Evolutionary conservation across 2,888 invertebrate species (phyloP).

Genomic region (Phyllotreta striolata): DNA sequence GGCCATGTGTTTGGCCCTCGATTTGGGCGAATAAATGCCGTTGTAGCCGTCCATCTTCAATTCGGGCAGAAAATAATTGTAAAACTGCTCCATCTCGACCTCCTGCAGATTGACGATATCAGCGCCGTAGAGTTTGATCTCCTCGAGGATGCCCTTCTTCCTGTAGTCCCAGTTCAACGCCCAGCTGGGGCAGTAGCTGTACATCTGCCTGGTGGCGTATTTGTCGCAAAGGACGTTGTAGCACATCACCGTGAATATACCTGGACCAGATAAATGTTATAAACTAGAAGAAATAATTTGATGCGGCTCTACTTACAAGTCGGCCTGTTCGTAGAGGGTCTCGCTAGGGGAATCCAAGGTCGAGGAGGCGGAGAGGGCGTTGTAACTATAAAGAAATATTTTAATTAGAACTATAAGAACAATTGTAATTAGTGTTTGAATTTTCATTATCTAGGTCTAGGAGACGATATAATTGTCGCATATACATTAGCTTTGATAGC

Average conservation of each 20-base stretch:
- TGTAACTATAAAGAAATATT: slow-evolving; percentile 77
- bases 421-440: too few relatives aligned
- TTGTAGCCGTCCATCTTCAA: slow-evolving; percentile 90
- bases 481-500: too few relatives aligned
- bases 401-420: slow-evolving; percentile 1
- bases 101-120: slow-evolving; percentile 96
- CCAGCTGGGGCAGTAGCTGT: slow-evolving; percentile 99
- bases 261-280: slow-evolving; percentile 59
- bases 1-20: slow-evolving; percentile 97
- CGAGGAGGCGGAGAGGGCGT: slow-evolving; percentile 90
- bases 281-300: not conserved
- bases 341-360: slow-evolving; percentile 93
- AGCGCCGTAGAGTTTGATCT: slow-evolving; percentile 94
- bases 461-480: too few relatives aligned
- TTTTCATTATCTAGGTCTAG: too few relatives aligned
- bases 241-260: slow-evolving; percentile 99
- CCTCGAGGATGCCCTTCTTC: slow-evolving; percentile 95
- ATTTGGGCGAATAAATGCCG: slow-evolving; percentile 98
- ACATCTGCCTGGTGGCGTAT: slow-evolving; percentile 98
- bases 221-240: slow-evolving; percentile 99
- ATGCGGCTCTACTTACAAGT: slow-evolving; percentile 78
- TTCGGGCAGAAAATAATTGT: slow-evolving; percentile 95
- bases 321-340: slow-evolving; percentile 87
- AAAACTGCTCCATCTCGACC: slow-evolving; percentile 99
- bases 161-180: slow-evolving; percentile 98